Conservation (phyloP, 2,888 invertebrate species). For the Phania funesta region DNA sequence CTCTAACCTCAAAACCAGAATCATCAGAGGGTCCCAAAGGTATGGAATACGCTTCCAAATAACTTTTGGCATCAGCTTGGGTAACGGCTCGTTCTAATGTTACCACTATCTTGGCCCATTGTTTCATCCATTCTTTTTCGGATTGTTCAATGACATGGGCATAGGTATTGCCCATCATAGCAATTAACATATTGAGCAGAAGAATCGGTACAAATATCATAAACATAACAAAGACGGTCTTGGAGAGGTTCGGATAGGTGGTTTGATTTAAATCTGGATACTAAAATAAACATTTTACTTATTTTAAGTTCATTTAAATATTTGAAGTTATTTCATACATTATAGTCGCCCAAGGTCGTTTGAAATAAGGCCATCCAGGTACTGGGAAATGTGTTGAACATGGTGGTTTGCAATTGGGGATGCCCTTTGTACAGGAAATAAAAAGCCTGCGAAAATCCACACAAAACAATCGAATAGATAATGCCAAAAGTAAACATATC, state of each 20-base stretch:
- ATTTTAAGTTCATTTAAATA: not conserved
- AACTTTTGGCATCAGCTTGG: slow-evolving; percentile 93
- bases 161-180: slow-evolving; percentile 99
- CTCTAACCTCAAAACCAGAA: slow-evolving; percentile 91
- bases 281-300: slow-evolving; percentile 81
- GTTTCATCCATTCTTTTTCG: slow-evolving; percentile 99
- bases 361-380: slow-evolving; percentile 99
- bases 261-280: slow-evolving; percentile 95
- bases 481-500: slow-evolving; percentile 99
- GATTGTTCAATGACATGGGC: slow-evolving; percentile 98
- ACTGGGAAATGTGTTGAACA: slow-evolving; percentile 91
- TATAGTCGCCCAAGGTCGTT: slow-evolving; percentile 98
- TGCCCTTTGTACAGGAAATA: slow-evolving; percentile 96
- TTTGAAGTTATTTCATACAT: slow-evolving; percentile 84
- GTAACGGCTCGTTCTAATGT: slow-evolving; percentile 96
- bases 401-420: slow-evolving; percentile 89
- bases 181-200: slow-evolving; percentile 97
- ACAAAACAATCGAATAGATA: slow-evolving; percentile 95
- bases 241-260: slow-evolving; percentile 94
- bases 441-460: slow-evolving; percentile 97
- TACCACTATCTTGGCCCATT: slow-evolving; percentile 99
- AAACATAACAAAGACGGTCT: slow-evolving; percentile 97
- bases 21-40: slow-evolving; percentile 92
- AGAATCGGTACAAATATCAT: slow-evolving; percentile 99
- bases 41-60: slow-evolving; percentile 97